Evolutionary conservation across 2,113 vertebrate species (phyloP).

Genomic region (Pteropus alecto): DNA sequence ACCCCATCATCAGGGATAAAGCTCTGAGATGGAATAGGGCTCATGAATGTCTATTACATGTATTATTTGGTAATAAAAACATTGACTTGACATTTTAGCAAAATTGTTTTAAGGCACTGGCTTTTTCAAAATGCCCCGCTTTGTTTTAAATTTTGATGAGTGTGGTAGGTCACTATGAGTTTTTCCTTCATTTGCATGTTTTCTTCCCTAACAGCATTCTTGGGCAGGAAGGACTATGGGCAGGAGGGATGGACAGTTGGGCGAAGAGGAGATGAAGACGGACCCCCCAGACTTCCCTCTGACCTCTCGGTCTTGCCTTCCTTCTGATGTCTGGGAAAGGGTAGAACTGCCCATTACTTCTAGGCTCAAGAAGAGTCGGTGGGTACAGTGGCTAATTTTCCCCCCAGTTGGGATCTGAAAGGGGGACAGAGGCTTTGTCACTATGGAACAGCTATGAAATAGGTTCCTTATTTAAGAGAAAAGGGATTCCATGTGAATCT

Average conservation of each 20-base stretch:
- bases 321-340: neutral
- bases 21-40: neutral
- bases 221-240: neutral
- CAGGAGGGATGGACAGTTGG: neutral
- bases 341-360: neutral
- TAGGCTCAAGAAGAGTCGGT: neutral
- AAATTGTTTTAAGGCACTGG: neutral
- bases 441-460: neutral
- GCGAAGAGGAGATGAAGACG: neutral
- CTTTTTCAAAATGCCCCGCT: neutral
- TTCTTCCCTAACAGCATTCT: neutral
- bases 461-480: neutral
- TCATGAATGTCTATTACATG: neutral
- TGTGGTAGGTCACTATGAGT: neutral
- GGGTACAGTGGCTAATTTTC: neutral
- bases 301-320: neutral
- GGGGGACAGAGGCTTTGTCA: neutral
- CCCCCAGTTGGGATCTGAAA: neutral
- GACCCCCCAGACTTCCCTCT: too few species aligned
- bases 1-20: neutral
- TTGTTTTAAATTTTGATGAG: neutral
- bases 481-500: neutral
- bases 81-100: neutral
- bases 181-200: neutral
- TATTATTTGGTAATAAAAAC: neutral